These are phyloP conservation scores for Cryptophagus acutangulus DNA, from an alignment of 2,888 invertebrate species.

Conservation along the genomic window DNA sequence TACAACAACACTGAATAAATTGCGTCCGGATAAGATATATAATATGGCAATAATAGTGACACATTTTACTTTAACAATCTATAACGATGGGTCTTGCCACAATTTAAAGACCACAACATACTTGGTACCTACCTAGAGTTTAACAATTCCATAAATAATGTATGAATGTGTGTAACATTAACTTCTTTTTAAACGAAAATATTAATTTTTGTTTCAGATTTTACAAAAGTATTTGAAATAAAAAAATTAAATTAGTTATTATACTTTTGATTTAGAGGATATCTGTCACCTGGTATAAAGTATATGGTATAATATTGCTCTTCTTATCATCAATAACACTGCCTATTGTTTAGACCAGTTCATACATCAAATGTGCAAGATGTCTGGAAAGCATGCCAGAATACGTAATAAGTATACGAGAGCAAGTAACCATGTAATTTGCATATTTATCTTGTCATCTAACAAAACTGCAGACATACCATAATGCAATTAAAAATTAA, in stretches of 20 bases:
- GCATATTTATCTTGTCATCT: slow-evolving; percentile 16
- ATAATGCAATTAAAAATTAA: slow-evolving; percentile 13
- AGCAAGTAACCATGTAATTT: slow-evolving; percentile 11
- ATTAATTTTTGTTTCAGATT: no score
- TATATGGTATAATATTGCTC: slow-evolving; percentile 7
- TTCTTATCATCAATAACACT: slow-evolving; percentile 11
- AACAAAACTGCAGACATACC: slow-evolving; percentile 6
- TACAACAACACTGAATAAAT: no score
- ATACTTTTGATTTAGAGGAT: no score
- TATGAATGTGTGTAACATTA: no score
- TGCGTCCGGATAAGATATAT: slow-evolving; percentile 1
- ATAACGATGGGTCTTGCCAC: slow-evolving; percentile 9
- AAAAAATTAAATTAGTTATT: no score
- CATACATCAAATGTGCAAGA: slow-evolving; percentile 14
- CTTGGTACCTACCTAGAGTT: no score
- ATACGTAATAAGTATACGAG: slow-evolving; percentile 12
- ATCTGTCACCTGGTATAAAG: background rate
- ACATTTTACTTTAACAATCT: slow-evolving; percentile 15
- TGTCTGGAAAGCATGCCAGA: slow-evolving; percentile 13
- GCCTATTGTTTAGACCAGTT: slow-evolving; percentile 11
- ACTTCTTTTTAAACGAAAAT: no score
- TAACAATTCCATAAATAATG: no score
- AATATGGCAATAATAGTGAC: slow-evolving; percentile 10
- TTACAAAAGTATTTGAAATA: no score
- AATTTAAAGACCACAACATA: slow-evolving; percentile 9